Evolutionary conservation across 2,113 vertebrate species (phyloP).

Genomic region (Vidua chalybeata): DNA sequence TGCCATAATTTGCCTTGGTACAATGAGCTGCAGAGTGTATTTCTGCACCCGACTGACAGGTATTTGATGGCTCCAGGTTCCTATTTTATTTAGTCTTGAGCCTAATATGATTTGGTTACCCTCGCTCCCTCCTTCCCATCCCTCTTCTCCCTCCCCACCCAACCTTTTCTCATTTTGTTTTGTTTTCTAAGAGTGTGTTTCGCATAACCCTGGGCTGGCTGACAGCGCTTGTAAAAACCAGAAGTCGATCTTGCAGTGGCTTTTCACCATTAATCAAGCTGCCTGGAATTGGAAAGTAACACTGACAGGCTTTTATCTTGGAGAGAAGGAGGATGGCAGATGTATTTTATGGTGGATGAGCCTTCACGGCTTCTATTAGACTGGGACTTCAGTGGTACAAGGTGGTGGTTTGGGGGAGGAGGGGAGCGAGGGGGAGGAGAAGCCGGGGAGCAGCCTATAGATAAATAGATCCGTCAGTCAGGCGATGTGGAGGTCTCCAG

Average conservation of each 20-base stretch:
- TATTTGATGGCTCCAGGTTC: constrained; percentile 51
- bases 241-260: constrained; percentile 76
- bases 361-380: constrained; percentile 66
- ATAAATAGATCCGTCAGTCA: constrained; percentile 82
- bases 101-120: constrained; percentile 71
- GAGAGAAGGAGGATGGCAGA: constrained; percentile 68
- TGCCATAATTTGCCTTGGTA: constrained; percentile 73
- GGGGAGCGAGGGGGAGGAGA: constrained; percentile 54
- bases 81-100: constrained; percentile 69
- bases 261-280: constrained; percentile 82
- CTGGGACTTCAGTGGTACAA: constrained; percentile 35
- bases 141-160: constrained; percentile 29
- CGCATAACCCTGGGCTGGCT: constrained; percentile 70
- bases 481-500: constrained; percentile 72
- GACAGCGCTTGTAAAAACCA: constrained; percentile 77
- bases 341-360: constrained; percentile 71
- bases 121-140: background rate
- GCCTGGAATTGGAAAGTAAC: constrained; percentile 78
- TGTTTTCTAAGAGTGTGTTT: constrained; percentile 71
- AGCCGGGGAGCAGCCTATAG: constrained; percentile 67
- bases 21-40: constrained; percentile 56
- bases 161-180: constrained; percentile 70
- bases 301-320: constrained; percentile 79
- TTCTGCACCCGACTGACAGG: constrained; percentile 56
- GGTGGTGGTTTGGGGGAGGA: constrained; percentile 49